phyloP scores from a whole-genome alignment of 2,888 invertebrate genomes.

The Oxytorus armatus region DNA sequence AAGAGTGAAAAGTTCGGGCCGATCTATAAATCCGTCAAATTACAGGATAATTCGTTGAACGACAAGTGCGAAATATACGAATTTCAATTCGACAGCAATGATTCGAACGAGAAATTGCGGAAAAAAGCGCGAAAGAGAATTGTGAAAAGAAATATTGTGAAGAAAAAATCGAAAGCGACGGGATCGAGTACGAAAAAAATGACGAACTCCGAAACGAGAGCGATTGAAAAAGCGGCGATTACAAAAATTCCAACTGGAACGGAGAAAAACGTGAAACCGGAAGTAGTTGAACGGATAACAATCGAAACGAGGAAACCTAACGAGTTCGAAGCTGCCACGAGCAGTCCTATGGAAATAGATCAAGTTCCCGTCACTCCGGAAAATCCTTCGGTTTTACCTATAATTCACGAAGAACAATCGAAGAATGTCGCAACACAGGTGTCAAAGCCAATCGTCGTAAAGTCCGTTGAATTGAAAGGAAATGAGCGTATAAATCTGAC shows the following conservation, averaged over 20 bases:
- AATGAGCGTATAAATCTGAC: constrained; percentile 46
- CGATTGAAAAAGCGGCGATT: not conserved
- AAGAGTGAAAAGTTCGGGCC: constrained; percentile 59
- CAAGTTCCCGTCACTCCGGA: not conserved
- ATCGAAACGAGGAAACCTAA: too few relatives aligned
- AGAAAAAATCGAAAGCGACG: constrained; percentile 14
- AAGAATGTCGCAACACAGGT: not conserved
- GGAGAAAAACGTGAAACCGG: not conserved
- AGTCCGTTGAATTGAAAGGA: constrained; percentile 41
- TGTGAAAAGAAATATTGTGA: constrained; percentile 20
- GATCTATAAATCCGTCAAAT: constrained; percentile 68
- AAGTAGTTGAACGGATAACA: not conserved
- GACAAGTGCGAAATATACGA: constrained; percentile 71
- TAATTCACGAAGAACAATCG: not conserved
- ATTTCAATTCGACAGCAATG: constrained; percentile 72
- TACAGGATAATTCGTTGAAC: constrained; percentile 50
- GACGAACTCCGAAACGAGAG: not conserved
- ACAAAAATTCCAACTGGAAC: not conserved
- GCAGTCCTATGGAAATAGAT: not conserved
- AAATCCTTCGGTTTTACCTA: not conserved
- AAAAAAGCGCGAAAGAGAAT: constrained; percentile 65
- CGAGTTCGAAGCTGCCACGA: too few relatives aligned
- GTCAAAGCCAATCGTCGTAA: constrained; percentile 19
- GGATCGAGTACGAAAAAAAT: not conserved
- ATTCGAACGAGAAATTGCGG: constrained; percentile 67